A percentile compares a stretch with the other conserved stretches of the same genome.
phyloP scores from a whole-genome alignment of 2,113 vertebrate species.

The Coreoperca whiteheadi region DNA sequence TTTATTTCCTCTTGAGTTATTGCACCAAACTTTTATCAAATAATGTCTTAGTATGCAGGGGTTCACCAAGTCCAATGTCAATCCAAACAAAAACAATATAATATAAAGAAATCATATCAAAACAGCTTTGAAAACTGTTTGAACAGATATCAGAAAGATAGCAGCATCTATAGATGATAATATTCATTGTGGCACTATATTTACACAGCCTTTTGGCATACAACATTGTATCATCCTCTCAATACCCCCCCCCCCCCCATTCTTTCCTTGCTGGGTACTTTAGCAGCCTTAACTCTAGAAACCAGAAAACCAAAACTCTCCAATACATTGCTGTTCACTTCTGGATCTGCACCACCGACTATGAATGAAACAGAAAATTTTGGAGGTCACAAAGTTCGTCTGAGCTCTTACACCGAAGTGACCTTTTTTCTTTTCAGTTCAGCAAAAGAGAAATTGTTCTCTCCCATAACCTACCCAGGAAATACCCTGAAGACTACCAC shows the following conservation, averaged over 20 bases:
- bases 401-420: slow-evolving; percentile 18
- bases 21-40: not conserved
- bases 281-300: not conserved
- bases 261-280: not conserved
- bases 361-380: slow-evolving; percentile 6
- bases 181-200: not conserved
- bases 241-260: no score
- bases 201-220: not conserved
- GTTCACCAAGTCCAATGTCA: not conserved
- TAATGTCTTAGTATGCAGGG: not conserved
- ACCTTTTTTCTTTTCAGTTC: slow-evolving; percentile 34
- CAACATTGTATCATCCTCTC: not conserved
- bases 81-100: not conserved
- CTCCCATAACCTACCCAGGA: not conserved
- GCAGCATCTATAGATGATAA: not conserved
- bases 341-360: slow-evolving; percentile 18
- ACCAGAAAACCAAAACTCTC: not conserved
- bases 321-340: not conserved
- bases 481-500: slow-evolving; percentile 28
- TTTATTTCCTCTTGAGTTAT: not conserved
- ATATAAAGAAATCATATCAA: not conserved
- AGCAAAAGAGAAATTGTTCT: slow-evolving; percentile 24
- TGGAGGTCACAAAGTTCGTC: slow-evolving; percentile 39
- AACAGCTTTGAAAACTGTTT: not conserved
- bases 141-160: not conserved